Conservation (phyloP, 2,797 vertebrate species). For the Cyprinella venusta region DNA sequence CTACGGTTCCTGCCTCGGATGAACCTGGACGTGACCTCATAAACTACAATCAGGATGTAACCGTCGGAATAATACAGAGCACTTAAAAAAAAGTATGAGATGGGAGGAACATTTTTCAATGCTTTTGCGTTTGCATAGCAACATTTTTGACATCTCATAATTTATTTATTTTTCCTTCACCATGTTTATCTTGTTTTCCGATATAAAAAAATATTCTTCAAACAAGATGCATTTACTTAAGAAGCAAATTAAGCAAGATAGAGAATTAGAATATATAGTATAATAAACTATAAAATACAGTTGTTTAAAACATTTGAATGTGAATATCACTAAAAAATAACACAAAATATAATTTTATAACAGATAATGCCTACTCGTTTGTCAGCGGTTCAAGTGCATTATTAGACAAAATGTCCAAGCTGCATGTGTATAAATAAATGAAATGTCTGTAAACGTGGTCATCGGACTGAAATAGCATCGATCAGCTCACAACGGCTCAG, state of each 20-base stretch:
- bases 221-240: neutral
- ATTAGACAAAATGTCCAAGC: neutral
- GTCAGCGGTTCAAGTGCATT: neutral
- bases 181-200: too few relatives aligned
- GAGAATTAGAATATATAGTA: neutral
- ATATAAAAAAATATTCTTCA: neutral
- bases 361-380: neutral
- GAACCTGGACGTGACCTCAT: neutral
- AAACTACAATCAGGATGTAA: neutral
- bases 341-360: neutral
- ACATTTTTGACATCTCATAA: neutral
- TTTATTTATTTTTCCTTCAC: too few relatives aligned
- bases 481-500: neutral
- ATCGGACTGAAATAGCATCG: conserved; percentile 7
- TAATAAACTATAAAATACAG: neutral
- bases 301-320: neutral
- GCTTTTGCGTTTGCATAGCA: neutral
- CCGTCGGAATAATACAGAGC: neutral
- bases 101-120: neutral
- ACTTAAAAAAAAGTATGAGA: neutral
- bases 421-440: conserved; percentile 21
- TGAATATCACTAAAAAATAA: neutral
- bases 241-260: neutral
- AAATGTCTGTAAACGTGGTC: conserved; percentile 62
- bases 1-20: neutral